phyloP scores from a whole-genome alignment of 2,888 invertebrate genomes.

The Orchesella flavescens region DNA sequence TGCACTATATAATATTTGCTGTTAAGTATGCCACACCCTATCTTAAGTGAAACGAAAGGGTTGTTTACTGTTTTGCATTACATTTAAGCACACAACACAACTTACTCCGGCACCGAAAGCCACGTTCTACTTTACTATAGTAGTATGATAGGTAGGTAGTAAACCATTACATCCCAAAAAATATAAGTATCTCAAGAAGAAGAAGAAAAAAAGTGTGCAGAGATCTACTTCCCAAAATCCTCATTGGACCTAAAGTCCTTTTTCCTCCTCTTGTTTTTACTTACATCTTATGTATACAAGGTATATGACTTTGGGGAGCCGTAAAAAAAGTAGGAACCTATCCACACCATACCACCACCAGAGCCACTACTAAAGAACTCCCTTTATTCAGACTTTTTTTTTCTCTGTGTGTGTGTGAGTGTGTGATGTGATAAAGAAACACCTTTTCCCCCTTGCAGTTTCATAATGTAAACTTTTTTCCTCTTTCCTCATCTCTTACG shows the following conservation, averaged over 20 bases:
- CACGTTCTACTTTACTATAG: neutral
- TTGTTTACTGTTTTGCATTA: constrained; percentile 48
- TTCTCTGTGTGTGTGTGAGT: too few relatives aligned
- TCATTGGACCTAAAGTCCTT: constrained; percentile 35
- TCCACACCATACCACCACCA: constrained; percentile 11
- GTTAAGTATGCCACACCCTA: constrained; percentile 54
- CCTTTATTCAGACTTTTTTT: constrained; percentile 33
- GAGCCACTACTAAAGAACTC: constrained; percentile 31
- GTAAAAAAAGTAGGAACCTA: constrained; percentile 52
- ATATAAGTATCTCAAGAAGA: constrained; percentile 24
- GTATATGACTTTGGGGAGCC: constrained; percentile 61
- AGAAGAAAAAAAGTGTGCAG: constrained; percentile 35
- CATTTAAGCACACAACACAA: constrained; percentile 44
- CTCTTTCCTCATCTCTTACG: constrained; percentile 15
- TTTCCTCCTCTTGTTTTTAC: constrained; percentile 54
- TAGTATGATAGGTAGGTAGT: too few relatives aligned
- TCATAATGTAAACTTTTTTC: constrained; percentile 48
- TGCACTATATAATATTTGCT: constrained; percentile 12
- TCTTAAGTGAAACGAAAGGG: constrained; percentile 56
- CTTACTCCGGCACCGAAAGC: neutral
- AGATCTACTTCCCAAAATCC: constrained; percentile 52
- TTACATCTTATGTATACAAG: constrained; percentile 50
- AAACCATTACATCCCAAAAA: neutral
- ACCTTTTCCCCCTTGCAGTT: constrained; percentile 45
- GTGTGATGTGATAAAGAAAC: constrained; percentile 37